These are phyloP conservation scores for Syndactyla subalaris DNA, from an alignment of 2,797 vertebrate genomes.

Conservation along the genomic window DNA sequence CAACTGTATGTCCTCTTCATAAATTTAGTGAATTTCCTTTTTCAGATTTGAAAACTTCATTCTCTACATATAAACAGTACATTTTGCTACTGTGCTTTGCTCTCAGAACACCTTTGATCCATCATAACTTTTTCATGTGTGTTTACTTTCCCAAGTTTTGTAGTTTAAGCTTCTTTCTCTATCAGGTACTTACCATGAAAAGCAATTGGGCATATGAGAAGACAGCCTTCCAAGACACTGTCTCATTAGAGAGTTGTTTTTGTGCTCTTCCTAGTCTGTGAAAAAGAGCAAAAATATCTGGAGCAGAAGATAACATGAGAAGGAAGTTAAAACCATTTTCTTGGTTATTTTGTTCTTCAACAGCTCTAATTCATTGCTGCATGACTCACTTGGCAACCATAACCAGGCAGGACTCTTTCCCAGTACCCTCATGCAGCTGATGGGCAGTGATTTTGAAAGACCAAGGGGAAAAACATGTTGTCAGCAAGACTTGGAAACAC, in stretches of 20 bases:
- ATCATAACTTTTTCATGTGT: not conserved
- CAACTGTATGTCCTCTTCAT: not conserved
- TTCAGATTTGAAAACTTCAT: not conserved
- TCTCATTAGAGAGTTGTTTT: not conserved
- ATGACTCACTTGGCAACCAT: not conserved
- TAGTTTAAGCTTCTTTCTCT: not conserved
- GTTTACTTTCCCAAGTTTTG: not conserved
- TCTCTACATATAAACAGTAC: not conserved
- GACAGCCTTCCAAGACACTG: not conserved
- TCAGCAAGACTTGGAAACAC: not conserved
- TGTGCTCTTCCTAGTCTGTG: not conserved
- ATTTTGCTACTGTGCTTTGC: not conserved
- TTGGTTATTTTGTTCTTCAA: not conserved
- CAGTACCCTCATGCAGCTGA: accelerated
- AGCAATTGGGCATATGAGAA: not conserved
- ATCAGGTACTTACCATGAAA: not conserved
- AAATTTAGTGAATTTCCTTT: not conserved
- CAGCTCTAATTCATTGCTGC: not conserved
- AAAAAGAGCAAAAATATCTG: not conserved
- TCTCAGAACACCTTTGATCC: not conserved
- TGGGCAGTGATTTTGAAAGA: not conserved
- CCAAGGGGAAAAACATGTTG: not conserved
- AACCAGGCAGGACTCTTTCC: not conserved
- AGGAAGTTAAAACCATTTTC: not conserved
- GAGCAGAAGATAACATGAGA: not conserved